Evolutionary conservation across 2,113 vertebrate species (phyloP), one percentile per base, ranked within the genome.

Genomic region (Brachionichthys hirsutus): DNA sequence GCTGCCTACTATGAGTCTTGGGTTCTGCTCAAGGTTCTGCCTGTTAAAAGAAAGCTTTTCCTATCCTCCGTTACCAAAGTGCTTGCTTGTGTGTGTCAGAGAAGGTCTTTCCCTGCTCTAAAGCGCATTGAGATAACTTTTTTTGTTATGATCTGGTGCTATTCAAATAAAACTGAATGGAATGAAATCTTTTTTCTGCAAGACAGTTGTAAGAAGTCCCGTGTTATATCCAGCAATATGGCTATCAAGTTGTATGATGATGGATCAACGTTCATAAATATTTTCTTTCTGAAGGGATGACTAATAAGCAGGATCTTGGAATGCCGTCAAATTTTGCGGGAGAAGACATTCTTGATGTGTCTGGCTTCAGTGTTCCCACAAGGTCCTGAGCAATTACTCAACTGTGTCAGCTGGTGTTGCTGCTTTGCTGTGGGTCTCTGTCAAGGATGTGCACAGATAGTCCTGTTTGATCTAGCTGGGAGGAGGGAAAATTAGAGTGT

Each of bases 351-450:
- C 57, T 73, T 50, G 68, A 78, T 67, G 56, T 11, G 35, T 53
- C 54, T 19, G 66, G 41, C 63, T 50, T 61, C 34, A 49, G 69
- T 54, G 54, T 70, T 85, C 82, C 83, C 81, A 85, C 77, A 41
- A 16, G 72, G 52, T 56, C 60, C 72, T 75, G 70, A 69, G 66
- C 77, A 63, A 75, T 73, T 77, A 62, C 72, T 78, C 79, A 83
- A 87, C 80, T 74, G 60, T 45, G 53, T 62, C 70, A 83, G 73
- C 73, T 62, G 15, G 20, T 78, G 61, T 87, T 79, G 78, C 61
- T 84, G 77, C 81, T 81, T 73, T 70, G 69, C 75, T 85, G 83
- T 67, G 75, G 79, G 73, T 83, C 81, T 53, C 42, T 62, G 78
- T 83, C 80, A 75, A 59, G 82, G 82, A 64, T 65, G 81, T 54